Percentiles rank a stretch among this genome's conserved stretches.
These are phyloP conservation scores for Argya squamiceps DNA, from an alignment of 2,797 vertebrate genomes.

Conservation along the genomic window DNA sequence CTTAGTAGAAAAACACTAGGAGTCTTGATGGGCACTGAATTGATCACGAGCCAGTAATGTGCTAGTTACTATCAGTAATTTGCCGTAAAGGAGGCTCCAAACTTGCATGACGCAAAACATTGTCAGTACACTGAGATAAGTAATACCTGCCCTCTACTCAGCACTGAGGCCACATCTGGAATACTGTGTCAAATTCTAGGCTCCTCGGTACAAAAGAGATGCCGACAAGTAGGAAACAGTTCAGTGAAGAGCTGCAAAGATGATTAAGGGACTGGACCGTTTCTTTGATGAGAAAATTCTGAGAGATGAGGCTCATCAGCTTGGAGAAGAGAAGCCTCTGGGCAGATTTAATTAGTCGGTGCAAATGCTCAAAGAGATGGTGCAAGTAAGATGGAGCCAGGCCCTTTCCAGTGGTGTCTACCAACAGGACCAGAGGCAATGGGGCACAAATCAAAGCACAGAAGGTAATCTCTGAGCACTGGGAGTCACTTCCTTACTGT, in stretches of 20 bases:
- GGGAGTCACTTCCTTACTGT: background rate
- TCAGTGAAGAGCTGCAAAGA: background rate
- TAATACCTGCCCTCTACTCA: background rate
- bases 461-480: background rate
- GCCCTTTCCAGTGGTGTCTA: background rate
- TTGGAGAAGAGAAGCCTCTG: background rate
- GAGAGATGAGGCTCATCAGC: background rate
- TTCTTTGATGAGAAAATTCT: background rate
- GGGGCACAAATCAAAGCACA: background rate
- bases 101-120: background rate
- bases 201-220: background rate
- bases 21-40: background rate
- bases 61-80: too few species aligned
- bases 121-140: too few species aligned
- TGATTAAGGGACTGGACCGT: background rate
- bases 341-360: background rate
- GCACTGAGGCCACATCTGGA: background rate
- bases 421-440: background rate
- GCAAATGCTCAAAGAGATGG: background rate
- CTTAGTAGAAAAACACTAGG: background rate
- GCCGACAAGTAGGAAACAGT: background rate
- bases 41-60: background rate
- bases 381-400: background rate
- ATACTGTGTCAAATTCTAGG: background rate
- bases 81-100: rapidly evolving